A percentile compares a stretch with the other conserved stretches of the same genome.
These are phyloP conservation scores for Rachycentron canadum DNA, from an alignment of 2,797 vertebrate species.

Conservation along the genomic window DNA sequence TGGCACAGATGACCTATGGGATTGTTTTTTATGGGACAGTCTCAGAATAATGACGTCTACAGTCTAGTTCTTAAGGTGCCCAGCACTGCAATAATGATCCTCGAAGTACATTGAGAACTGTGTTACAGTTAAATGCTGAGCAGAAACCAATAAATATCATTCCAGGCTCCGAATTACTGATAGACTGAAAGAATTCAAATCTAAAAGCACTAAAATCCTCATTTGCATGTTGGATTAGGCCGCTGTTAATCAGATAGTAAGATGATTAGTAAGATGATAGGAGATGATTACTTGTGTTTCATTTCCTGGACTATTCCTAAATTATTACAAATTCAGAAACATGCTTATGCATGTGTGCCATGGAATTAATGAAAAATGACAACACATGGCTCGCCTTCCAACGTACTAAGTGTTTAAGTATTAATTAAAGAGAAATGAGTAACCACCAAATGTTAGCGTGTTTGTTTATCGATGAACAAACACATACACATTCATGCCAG, in stretches of 20 bases:
- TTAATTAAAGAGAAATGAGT: conserved; percentile 56
- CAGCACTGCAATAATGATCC: neutral
- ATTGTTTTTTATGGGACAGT: neutral
- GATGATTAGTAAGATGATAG: conserved; percentile 1
- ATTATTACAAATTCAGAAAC: conserved; percentile 38
- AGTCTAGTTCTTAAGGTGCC: neutral
- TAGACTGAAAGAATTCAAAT: conserved; percentile 12
- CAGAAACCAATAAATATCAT: neutral
- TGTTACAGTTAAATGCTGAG: neutral
- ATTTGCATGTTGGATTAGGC: conserved; percentile 29
- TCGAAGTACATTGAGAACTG: neutral
- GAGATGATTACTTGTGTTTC: conserved; percentile 18
- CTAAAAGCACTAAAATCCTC: conserved; percentile 23
- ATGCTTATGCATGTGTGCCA: conserved; percentile 16
- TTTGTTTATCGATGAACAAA: conserved; percentile 61
- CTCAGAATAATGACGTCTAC: neutral
- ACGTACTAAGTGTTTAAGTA: conserved; percentile 53
- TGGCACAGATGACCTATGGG: neutral
- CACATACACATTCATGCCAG: conserved; percentile 38
- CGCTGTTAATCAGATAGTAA: conserved; percentile 26
- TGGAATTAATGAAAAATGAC: conserved; percentile 41
- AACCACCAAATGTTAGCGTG: conserved; percentile 46
- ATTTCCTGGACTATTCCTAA: conserved; percentile 17
- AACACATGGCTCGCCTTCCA: conserved; percentile 51
- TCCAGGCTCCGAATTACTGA: conserved; percentile 16